phyloP scores from a whole-genome alignment of 2,888 invertebrate genomes.

The Polydrusus pterygomalis region DNA sequence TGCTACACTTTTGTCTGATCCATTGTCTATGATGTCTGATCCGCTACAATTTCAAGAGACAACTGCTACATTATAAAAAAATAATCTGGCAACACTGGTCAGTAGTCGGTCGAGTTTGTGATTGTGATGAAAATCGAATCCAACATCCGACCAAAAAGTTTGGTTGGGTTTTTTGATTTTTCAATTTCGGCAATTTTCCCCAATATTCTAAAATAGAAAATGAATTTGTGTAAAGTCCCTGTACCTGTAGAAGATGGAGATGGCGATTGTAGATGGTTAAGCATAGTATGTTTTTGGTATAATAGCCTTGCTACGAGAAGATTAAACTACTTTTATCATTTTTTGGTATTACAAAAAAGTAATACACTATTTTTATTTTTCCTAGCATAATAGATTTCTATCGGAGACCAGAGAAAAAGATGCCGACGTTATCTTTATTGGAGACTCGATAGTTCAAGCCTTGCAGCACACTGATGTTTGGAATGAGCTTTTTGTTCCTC shows the following conservation, averaged over 20 bases:
- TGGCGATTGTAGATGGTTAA: conserved; percentile 91
- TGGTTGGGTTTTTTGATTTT: neutral
- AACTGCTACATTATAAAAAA: too few relatives aligned
- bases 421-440: conserved; percentile 93
- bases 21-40: too few relatives aligned
- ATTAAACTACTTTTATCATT: neutral
- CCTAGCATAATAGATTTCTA: conserved; percentile 90
- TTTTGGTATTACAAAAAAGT: conserved; percentile 2
- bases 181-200: neutral
- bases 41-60: too few relatives aligned
- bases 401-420: conserved; percentile 91
- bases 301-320: neutral
- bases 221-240: conserved; percentile 85
- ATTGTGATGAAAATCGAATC: too few relatives aligned
- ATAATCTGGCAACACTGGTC: too few relatives aligned
- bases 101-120: too few relatives aligned
- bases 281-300: conserved; percentile 77
- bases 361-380: conserved; percentile 42
- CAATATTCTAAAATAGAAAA: conserved; percentile 62
- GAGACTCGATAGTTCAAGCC: conserved; percentile 90
- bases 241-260: conserved; percentile 84
- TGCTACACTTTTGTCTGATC: too few relatives aligned
- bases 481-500: conserved; percentile 92
- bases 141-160: too few relatives aligned
- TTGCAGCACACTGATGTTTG: conserved; percentile 90